A percentile compares a stretch with the other conserved stretches of the same genome.
Conservation (phyloP, 1,140 invertebrate species). For the Eumaeus atala region DNA sequence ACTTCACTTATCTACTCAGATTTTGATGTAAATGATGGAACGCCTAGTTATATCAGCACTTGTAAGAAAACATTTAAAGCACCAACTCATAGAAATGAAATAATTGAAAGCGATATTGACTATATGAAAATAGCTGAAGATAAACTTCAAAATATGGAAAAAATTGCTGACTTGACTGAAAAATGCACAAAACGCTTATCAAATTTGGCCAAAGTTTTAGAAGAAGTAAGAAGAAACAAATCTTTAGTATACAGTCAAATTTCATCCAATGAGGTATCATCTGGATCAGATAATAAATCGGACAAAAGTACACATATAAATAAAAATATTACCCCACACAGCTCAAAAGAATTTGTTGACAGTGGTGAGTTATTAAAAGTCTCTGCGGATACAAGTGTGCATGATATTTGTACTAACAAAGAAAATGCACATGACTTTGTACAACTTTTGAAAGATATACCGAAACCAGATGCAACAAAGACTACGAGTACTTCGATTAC, state of each 20-base stretch:
- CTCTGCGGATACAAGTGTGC: neutral
- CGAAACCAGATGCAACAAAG: conserved; percentile 39
- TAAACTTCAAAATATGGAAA: conserved; percentile 66
- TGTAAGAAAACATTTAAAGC: conserved; percentile 34
- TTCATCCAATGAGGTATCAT: conserved; percentile 51
- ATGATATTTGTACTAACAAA: neutral
- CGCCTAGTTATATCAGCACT: conserved; percentile 11
- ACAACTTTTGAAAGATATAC: conserved; percentile 46
- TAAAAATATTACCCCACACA: conserved; percentile 11
- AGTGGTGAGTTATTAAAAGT: conserved; percentile 4
- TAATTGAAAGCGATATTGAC: conserved; percentile 42
- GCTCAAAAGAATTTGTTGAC: conserved; percentile 16
- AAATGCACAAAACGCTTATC: conserved; percentile 72
- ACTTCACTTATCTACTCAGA: conserved; percentile 25
- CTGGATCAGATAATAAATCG: conserved; percentile 44
- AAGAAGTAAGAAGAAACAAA: conserved; percentile 75
- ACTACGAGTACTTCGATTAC: conserved; percentile 17
- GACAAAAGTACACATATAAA: conserved; percentile 30
- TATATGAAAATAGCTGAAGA: conserved; percentile 57
- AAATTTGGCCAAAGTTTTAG: conserved; percentile 73
- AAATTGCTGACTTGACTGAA: conserved; percentile 71
- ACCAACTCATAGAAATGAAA: conserved; percentile 47
- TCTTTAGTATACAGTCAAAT: conserved; percentile 56
- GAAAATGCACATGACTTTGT: conserved; percentile 30
- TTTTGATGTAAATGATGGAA: conserved; percentile 19